These are phyloP conservation scores for Trichoplusia ni DNA, from an alignment of 1,140 invertebrate genomes.

Conservation along the genomic window DNA sequence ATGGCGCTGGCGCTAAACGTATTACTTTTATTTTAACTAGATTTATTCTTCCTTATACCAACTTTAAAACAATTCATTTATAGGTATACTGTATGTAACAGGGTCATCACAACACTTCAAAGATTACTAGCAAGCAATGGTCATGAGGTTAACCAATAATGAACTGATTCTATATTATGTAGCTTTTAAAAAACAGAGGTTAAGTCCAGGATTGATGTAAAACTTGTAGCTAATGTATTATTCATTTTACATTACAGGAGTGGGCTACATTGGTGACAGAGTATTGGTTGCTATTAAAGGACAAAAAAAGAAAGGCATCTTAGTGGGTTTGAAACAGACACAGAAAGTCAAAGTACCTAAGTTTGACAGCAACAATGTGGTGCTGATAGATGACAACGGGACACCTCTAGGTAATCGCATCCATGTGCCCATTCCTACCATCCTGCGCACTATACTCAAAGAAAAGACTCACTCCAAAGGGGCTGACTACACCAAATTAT, in stretches of 20 bases:
- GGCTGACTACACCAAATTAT: conserved; percentile 96
- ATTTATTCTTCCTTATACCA: no score
- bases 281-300: conserved; percentile 98
- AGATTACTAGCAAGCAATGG: no score
- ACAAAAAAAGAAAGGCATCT: conserved; percentile 96
- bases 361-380: conserved; percentile 98
- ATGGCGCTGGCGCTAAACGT: no score
- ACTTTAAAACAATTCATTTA: no score
- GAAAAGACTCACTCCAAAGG: conserved; percentile 91
- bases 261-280: conserved; percentile 88
- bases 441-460: conserved; percentile 93
- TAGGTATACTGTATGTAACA: no score
- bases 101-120: no score
- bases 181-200: no score
- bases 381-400: conserved; percentile 97
- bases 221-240: no score
- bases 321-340: conserved; percentile 95
- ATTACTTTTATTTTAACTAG: no score
- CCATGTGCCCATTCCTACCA: conserved; percentile 95
- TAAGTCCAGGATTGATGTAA: no score
- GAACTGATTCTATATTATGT: no score
- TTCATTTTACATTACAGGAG: conserved; percentile 48
- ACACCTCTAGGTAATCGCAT: conserved; percentile 96
- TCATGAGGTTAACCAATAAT: no score
- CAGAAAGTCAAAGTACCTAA: conserved; percentile 93